Base-by-base conservation (phyloP, 2,113 vertebrate species). In the Nothoprocta perdicaria region DNA sequence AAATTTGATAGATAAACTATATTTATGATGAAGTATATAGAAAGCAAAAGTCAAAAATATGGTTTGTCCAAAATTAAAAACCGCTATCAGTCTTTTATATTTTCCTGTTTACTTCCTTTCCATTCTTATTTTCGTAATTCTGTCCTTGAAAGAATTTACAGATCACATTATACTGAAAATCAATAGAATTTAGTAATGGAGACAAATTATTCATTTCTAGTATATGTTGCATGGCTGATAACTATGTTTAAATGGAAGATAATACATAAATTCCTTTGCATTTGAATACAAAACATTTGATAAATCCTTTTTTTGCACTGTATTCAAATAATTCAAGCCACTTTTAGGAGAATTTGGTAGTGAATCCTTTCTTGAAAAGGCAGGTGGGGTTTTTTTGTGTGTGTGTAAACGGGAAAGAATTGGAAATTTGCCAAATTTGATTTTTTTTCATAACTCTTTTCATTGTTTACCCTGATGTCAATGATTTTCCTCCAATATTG, bases 401-500 rank as follows among this genome's bases (percentile, higher is more conserved):
- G 41, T 73, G 17, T 43, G 43, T 45, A n/a, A 76, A 31, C 26
- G 19, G 66, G 17, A 58, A n/a, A 68, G 14, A 33, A 71, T 23
- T 26, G 29, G 10, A 46, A 43, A 15, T 29, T 23, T 16, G 40
- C 33, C 12, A 21, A 6, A 19, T 29, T 62, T 40, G 23, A 5
- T 27, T 27, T 38, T 50, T 63, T 60, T 55, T 9, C 31, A 16
- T 33, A 35, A 21, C 15, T 74, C 2, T 55, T 35, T 17, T 14
- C 15, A 50, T 0, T 71, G 43, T 74, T 63, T 62, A 23, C 27
- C 14, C 2, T 4, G 5, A 22, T 9, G n/a, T 5, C 18, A 14
- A 14, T 21, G 8, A 2, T 4, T 22, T 12, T 3, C 0, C 3
- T 18, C 2, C 21, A 35, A 3, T 18, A n/a, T n/a, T 63, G 8